Base-by-base conservation (phyloP, 1,140 invertebrate species). In the Drosophila pachea region DNA sequence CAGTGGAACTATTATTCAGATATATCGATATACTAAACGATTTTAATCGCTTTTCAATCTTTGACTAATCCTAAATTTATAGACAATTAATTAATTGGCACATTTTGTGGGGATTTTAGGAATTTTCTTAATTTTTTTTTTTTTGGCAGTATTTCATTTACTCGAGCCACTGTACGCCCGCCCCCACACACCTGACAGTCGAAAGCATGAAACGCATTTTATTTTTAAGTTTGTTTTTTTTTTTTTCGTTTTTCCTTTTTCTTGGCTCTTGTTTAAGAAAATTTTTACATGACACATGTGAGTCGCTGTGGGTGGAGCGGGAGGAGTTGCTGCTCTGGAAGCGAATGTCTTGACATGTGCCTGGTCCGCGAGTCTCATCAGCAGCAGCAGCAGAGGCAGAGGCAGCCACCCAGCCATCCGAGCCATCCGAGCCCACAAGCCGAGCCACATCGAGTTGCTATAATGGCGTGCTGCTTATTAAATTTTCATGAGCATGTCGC, bases 231-330 rank as follows among this genome's bases (percentile, higher is more conserved):
- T 76, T 74, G 12, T 66, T 68, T 40, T 49, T 42, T 35, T 55
- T 32, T 29, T 42, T 45, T 16, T 43, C 50, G 14, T n/a, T n/a
- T 12, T 55, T 43, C 16, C 40, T 7, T 48, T 55, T 58, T 56
- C 42, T 69, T 74, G 52, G 62, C 36, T 62, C 79, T 82, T 82
- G 75, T 78, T 82, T 75, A 82, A 82, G 64, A 82, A 75, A 84
- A 73, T 79, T 73, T 84, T 84, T 84, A 83, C 79, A 83, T 83
- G 81, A 84, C 79, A 84, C 74, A 68, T 76, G 67, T 68, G 74
- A 64, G 43, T 2, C 36, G 29, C 31, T n/a, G 42, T 9, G 47
- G 45, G 36, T 7, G 53, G 35, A n/a, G 29, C 31, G 35, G 58
- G 8, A 33, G 55, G 29, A 3, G 42, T 38, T 38, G 52, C 42